Evolutionary conservation across 2,888 invertebrate species (phyloP), one percentile per base, ranked within the genome.

Genomic region (Melitaea athalia): DNA sequence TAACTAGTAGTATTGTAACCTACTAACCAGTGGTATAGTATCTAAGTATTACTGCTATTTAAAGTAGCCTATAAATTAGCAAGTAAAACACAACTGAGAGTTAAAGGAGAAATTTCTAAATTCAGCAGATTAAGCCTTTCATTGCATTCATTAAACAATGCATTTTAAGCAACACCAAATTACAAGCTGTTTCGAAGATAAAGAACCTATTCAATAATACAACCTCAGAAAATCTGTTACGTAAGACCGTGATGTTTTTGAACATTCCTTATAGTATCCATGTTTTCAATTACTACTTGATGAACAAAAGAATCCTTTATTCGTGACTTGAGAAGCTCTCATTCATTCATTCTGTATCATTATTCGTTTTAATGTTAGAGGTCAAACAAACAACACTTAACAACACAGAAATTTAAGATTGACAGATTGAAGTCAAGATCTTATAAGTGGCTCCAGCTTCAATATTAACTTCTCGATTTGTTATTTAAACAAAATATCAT

Each of bases 281-380:
- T 55, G 2, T 55, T 55, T 33, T 33, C 53, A 55, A 55, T 55
- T 31, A 33, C 6, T 31, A 55, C 53, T 55, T 33, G 33, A 55
- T 33, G 6, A 55, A 55, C 53, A 33, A 31, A 55, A 55, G 53
- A 31, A n/a, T 55, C 5, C 33, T n/a, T 33, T 55, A 33, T 55
- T 55, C 33, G 33, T 55, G 33, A 7, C 53, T 33, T 12, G 33
- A 53, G 52, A n/a, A 53, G 31, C 53, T 5, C 53, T 31, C 33
- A 33, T 55, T 55, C 53, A 55, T 55, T 55, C 33, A 55, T 55
- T 33, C 31, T 24, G 2, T 55, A 33, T 55, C n/a, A 33, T 55
- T 1, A 55, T 55, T 55, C 14, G 5, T 55, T 55, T 55, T n/a
- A 55, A 55, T 55, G 8, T 33, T 55, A 55, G 14, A 55, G 53